phyloP scores from a whole-genome alignment of 2,113 vertebrate species.

The Zosterops pallidus region DNA sequence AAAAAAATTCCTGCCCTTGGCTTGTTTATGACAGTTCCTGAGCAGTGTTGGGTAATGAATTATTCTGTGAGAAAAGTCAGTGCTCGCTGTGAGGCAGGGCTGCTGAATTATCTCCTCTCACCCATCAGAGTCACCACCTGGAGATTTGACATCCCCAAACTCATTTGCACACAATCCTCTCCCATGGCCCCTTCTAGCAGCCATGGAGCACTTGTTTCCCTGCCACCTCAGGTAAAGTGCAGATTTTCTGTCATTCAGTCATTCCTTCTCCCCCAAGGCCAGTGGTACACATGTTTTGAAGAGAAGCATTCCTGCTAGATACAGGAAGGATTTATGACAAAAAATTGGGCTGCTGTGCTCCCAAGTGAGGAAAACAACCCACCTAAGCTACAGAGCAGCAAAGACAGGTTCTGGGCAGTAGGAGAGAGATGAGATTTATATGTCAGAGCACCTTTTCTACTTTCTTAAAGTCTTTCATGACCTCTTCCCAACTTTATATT shows the following conservation, averaged over 20 bases:
- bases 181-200: background rate
- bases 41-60: background rate
- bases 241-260: background rate
- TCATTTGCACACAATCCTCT: background rate
- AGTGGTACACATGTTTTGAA: background rate
- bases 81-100: background rate
- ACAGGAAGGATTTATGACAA: background rate
- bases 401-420: background rate
- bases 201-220: background rate
- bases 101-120: conserved; percentile 23
- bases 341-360: background rate
- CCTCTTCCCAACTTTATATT: background rate
- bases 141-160: background rate
- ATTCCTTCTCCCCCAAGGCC: background rate
- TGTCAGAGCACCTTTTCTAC: background rate
- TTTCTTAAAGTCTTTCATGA: background rate
- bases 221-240: rapidly evolving
- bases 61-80: background rate
- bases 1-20: background rate
- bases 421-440: background rate
- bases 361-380: background rate
- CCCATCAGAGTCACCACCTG: background rate
- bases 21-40: background rate
- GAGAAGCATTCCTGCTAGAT: background rate
- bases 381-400: background rate